A percentile compares a stretch with the other conserved stretches of the same genome.
phyloP scores from a whole-genome alignment of 2,113 vertebrate species.

The Hippocampus comes region DNA sequence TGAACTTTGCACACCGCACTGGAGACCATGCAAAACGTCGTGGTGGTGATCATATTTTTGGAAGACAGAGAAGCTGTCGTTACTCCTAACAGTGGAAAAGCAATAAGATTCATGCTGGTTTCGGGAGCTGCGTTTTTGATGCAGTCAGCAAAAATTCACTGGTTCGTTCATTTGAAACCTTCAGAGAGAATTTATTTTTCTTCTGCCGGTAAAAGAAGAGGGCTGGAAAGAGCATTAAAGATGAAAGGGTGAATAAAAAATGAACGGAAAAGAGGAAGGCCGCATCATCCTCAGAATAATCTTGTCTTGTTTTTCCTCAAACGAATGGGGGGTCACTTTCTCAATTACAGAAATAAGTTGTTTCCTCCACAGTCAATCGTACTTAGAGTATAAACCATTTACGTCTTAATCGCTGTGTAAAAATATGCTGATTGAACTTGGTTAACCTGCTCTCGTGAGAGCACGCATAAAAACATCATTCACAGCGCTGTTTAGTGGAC shows the following conservation, averaged over 20 bases:
- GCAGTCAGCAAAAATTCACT: conserved; percentile 34
- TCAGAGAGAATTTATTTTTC: conserved; percentile 16
- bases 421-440: conserved; percentile 3
- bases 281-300: conserved; percentile 21
- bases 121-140: conserved; percentile 18
- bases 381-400: conserved; percentile 4
- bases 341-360: conserved; percentile 30
- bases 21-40: background rate
- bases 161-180: conserved; percentile 18
- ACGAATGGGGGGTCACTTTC: background rate
- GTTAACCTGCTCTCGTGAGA: background rate
- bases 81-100: background rate
- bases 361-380: conserved; percentile 4
- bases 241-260: conserved; percentile 36
- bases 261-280: conserved; percentile 13
- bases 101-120: conserved; percentile 20
- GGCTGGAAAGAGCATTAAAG: conserved; percentile 28
- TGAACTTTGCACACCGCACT: background rate
- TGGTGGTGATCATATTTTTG: background rate
- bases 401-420: background rate
- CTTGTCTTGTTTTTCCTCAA: background rate
- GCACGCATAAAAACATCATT: conserved; percentile 18
- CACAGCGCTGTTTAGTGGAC: conserved; percentile 9
- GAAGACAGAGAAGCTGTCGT: background rate
- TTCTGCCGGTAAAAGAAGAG: background rate